Evolutionary conservation across 2,113 vertebrate genomes (phyloP).

Genomic region (Pangasianodon gigas): DNA sequence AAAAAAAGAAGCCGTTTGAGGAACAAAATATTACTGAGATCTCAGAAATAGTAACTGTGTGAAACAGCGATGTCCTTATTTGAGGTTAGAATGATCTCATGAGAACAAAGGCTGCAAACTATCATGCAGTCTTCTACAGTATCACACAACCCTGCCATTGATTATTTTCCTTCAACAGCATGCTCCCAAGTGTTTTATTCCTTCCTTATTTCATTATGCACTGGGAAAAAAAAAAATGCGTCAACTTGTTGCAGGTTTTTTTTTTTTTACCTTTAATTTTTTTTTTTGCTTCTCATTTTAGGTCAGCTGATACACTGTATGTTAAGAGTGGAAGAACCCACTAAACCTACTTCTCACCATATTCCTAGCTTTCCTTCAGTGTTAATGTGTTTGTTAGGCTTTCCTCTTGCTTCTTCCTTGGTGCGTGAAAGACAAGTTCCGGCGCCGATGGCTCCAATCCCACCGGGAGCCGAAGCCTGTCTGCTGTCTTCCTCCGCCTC

Average conservation of each 20-base stretch:
- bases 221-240: neutral
- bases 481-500: slow-evolving; percentile 2
- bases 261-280: too few species aligned
- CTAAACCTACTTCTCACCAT: neutral
- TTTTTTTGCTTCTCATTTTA: neutral
- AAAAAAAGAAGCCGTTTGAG: neutral
- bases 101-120: neutral
- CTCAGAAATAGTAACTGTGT: neutral
- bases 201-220: neutral
- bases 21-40: neutral
- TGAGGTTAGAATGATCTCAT: neutral
- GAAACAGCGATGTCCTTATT: neutral
- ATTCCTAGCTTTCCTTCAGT: neutral
- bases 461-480: slow-evolving; percentile 5
- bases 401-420: neutral
- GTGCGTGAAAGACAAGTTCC: slow-evolving; percentile 25
- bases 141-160: neutral
- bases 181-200: neutral
- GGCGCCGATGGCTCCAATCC: neutral
- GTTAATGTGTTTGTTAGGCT: slow-evolving; percentile 27
- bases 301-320: slow-evolving; percentile 10
- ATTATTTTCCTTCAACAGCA: neutral
- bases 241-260: neutral
- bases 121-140: neutral
- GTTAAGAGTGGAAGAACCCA: neutral